These are phyloP conservation scores for Myrmophylax atrothorax DNA, from an alignment of 2,113 vertebrate species.

Conservation along the genomic window DNA sequence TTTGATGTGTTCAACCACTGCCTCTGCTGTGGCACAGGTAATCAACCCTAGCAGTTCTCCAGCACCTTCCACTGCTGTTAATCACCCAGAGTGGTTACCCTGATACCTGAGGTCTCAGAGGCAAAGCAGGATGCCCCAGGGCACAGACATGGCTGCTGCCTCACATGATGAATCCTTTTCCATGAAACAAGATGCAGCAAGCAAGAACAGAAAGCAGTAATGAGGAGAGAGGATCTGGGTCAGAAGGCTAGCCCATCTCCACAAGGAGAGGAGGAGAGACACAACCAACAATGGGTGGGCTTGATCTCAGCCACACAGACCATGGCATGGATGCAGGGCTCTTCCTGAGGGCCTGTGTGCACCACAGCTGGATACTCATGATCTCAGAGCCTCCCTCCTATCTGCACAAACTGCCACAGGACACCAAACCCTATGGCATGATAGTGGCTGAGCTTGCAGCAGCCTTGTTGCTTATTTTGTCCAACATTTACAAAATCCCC, in stretches of 20 bases:
- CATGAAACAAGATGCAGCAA: neutral
- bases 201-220: neutral
- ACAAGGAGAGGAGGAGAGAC: neutral
- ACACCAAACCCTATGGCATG: neutral
- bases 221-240: neutral
- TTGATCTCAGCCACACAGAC: neutral
- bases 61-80: neutral
- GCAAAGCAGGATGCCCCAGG: neutral
- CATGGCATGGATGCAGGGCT: neutral
- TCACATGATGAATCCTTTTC: neutral
- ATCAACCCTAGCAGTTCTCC: neutral
- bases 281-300: rapidly evolving
- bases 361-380: neutral
- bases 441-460: neutral
- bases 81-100: neutral
- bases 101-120: neutral
- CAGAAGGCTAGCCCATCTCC: neutral
- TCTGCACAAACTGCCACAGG: neutral
- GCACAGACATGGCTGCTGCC: neutral
- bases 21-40: neutral
- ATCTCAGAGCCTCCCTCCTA: neutral
- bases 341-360: neutral
- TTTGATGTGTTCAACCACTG: slow-evolving; percentile 44
- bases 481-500: neutral
- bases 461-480: neutral